Evolutionary conservation across 37 sponge, comb jelly and placozoan genomes (phyloP).

Genomic region (Mnemiopsis leidyi): DNA sequence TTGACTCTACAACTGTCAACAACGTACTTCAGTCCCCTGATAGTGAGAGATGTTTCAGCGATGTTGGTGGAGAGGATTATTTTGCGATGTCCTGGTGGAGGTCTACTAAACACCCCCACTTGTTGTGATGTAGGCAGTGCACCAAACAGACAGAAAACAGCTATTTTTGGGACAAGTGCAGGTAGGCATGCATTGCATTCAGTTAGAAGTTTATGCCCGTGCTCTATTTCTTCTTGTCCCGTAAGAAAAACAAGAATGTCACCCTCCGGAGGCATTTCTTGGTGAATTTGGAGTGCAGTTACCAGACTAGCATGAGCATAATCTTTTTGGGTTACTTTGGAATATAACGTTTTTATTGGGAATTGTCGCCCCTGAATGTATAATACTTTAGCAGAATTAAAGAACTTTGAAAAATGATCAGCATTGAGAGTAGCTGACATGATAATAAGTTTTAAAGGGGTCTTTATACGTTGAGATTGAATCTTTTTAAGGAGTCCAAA

Average conservation of each 20-base stretch:
- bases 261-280: conserved; percentile 71
- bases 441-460: conserved; percentile 72
- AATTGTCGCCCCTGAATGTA: conserved; percentile 93
- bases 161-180: conserved; percentile 69
- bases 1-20: conserved; percentile 93
- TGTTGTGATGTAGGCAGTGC: conserved; percentile 86
- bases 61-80: conserved; percentile 92
- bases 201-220: conserved; percentile 41
- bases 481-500: conserved; percentile 91
- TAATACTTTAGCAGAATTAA: conserved; percentile 81
- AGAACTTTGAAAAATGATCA: conserved; percentile 79
- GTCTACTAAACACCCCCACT: conserved; percentile 49
- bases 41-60: conserved; percentile 93
- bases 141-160: conserved; percentile 80
- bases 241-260: conserved; percentile 92
- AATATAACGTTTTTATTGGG: conserved; percentile 70
- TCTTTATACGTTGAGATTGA: conserved; percentile 69
- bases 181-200: conserved; percentile 69
- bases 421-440: conserved; percentile 96
- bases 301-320: conserved; percentile 79
- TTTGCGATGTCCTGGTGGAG: conserved; percentile 76
- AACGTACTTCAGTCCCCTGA: conserved; percentile 84
- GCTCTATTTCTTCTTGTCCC: conserved; percentile 93
- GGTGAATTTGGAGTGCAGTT: conserved; percentile 87
- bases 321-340: conserved; percentile 74